These are phyloP conservation scores for Creontiades dilutus DNA, from an alignment of 2,888 invertebrate genomes.

Conservation along the genomic window DNA sequence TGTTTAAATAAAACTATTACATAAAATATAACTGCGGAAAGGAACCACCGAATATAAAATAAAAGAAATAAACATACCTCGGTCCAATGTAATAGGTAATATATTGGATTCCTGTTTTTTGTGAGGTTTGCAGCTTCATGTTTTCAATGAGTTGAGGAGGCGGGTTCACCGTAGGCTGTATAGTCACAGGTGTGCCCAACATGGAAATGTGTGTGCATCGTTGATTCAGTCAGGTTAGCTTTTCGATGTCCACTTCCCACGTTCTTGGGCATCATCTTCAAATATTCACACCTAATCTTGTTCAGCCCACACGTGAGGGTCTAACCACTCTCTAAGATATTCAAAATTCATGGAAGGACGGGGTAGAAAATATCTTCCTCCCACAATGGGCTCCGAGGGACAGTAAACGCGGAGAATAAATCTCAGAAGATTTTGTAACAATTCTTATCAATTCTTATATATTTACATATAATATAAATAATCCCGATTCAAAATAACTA, in stretches of 20 bases:
- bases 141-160: too few relatives aligned
- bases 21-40: too few relatives aligned
- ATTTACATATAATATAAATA: too few relatives aligned
- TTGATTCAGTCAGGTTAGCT: slow-evolving; percentile 9
- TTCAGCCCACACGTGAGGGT: not conserved
- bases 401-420: not conserved
- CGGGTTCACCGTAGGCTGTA: not conserved
- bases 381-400: not conserved
- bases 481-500: too few relatives aligned
- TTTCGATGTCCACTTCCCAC: slow-evolving; percentile 1
- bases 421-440: not conserved
- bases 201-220: not conserved
- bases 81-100: too few relatives aligned
- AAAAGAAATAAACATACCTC: too few relatives aligned
- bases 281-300: slow-evolving; percentile 27
- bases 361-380: slow-evolving; percentile 3
- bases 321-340: slow-evolving; percentile 2
- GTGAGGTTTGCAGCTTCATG: too few relatives aligned
- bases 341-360: slow-evolving; percentile 1
- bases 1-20: too few relatives aligned
- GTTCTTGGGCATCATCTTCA: slow-evolving; percentile 11
- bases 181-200: not conserved
- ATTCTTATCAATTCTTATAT: too few relatives aligned
- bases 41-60: too few relatives aligned
- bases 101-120: too few relatives aligned